Percentiles rank a stretch among this genome's conserved stretches.
These are phyloP conservation scores for Perognathus longimembris DNA, from an alignment of 2,113 vertebrate species.

Conservation along the genomic window DNA sequence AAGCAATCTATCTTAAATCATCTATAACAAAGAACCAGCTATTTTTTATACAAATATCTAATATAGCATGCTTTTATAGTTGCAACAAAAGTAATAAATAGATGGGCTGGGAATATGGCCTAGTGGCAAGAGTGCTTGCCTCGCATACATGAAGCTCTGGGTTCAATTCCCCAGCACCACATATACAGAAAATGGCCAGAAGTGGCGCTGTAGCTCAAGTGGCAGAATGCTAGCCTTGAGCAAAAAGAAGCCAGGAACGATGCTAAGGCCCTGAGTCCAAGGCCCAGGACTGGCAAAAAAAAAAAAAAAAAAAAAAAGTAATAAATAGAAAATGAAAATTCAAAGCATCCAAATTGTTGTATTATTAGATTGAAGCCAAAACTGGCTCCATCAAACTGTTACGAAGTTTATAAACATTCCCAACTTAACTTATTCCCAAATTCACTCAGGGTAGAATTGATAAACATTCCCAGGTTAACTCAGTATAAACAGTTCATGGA, in stretches of 20 bases:
- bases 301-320: too few species aligned
- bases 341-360: not conserved
- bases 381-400: not conserved
- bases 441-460: not conserved
- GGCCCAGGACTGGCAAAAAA: too few species aligned
- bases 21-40: not conserved
- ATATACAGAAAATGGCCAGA: too few species aligned
- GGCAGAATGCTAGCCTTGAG: too few species aligned
- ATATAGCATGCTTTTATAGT: not conserved
- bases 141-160: too few species aligned
- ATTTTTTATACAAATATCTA: not conserved
- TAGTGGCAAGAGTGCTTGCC: too few species aligned
- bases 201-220: too few species aligned
- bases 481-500: not conserved
- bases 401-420: not conserved
- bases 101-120: too few species aligned
- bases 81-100: slow-evolving; percentile 14
- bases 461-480: not conserved
- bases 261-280: too few species aligned
- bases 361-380: not conserved
- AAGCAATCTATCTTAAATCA: slow-evolving; percentile 9
- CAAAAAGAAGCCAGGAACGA: too few species aligned
- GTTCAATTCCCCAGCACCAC: too few species aligned
- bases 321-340: slow-evolving; percentile 22
- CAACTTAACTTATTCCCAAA: not conserved